A percentile compares a stretch with the other conserved stretches of the same genome.
phyloP scores from a whole-genome alignment of 2,797 vertebrate genomes.

The Garrulus glandarius region DNA sequence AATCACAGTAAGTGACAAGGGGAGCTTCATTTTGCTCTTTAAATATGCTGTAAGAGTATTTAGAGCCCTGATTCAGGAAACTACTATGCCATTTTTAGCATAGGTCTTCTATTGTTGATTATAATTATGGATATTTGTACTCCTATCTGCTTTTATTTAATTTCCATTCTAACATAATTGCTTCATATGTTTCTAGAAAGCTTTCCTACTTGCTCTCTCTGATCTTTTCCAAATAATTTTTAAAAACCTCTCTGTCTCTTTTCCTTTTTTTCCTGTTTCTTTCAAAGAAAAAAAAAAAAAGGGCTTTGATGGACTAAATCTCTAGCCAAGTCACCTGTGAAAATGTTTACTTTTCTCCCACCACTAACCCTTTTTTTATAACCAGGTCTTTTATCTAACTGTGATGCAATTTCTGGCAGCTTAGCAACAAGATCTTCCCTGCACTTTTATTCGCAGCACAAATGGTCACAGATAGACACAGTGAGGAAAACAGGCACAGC shows the following conservation, averaged over 20 bases:
- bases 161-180: not conserved
- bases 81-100: not conserved
- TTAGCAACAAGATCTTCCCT: not conserved
- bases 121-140: not conserved
- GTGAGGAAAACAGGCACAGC: not conserved
- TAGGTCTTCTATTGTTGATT: not conserved
- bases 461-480: not conserved
- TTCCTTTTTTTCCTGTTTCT: not conserved
- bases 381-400: not conserved
- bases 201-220: not conserved
- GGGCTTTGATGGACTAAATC: not conserved
- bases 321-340: conserved; percentile 34
- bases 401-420: conserved; percentile 4
- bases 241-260: not conserved
- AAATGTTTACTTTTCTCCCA: conserved; percentile 33
- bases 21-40: not conserved
- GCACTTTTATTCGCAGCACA: not conserved
- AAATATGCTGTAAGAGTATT: not conserved
- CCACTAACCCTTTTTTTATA: not conserved
- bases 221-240: not conserved
- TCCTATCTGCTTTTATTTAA: not conserved
- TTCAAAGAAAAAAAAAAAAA: not conserved
- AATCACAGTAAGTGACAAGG: not conserved
- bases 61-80: not conserved
- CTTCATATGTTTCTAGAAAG: not conserved